Conservation (phyloP, 1,140 invertebrate species). For the Caerostris darwini region DNA sequence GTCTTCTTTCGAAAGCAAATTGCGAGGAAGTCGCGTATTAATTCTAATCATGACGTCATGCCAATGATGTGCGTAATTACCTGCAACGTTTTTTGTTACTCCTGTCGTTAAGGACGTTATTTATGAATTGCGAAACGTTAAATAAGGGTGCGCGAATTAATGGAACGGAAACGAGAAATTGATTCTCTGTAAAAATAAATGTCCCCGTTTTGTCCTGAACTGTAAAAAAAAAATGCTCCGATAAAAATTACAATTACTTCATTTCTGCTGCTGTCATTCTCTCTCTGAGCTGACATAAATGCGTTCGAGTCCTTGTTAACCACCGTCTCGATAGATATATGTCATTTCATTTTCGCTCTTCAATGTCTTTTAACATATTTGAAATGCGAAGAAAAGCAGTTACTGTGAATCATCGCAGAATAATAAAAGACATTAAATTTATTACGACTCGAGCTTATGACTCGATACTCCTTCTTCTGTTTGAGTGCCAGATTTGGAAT, state of each 20-base stretch:
- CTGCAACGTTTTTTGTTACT: neutral
- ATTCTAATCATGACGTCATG: neutral
- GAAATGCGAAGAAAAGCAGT: slow-evolving; percentile 9
- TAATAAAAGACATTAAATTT: too few species aligned
- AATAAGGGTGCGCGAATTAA: neutral
- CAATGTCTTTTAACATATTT: neutral
- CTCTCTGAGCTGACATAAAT: neutral
- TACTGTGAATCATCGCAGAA: neutral
- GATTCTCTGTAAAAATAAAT: neutral
- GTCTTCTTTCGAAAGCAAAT: neutral
- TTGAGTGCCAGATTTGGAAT: too few species aligned
- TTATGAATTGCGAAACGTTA: neutral
- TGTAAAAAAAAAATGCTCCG: neutral
- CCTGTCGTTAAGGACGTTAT: neutral
- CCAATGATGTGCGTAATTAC: slow-evolving; percentile 25
- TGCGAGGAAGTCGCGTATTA: neutral
- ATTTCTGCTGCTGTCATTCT: neutral
- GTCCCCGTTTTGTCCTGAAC: neutral
- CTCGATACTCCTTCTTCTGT: too few species aligned
- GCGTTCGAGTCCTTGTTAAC: neutral
- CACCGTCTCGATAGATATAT: neutral
- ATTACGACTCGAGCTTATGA: too few species aligned
- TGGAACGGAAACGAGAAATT: slow-evolving; percentile 4
- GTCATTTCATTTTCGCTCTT: neutral
- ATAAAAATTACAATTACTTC: slow-evolving; percentile 29